These are phyloP conservation scores for Bothrops jararaca DNA, from an alignment of 2,113 vertebrate species.

Conservation along the genomic window DNA sequence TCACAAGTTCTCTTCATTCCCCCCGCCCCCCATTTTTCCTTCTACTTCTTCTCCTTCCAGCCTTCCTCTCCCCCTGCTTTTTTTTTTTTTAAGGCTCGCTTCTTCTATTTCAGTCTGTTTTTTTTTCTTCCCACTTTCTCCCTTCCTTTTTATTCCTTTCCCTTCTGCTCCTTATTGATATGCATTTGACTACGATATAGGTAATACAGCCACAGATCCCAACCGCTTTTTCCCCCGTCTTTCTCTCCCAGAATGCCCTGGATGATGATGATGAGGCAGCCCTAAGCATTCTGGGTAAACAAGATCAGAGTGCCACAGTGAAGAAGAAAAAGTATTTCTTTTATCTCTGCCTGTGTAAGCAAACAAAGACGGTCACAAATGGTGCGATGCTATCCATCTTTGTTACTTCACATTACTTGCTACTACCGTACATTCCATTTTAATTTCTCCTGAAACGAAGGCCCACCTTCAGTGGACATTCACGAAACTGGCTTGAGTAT, in stretches of 20 bases:
- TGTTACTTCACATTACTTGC: neutral
- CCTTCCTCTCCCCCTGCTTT: neutral
- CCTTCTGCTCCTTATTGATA: neutral
- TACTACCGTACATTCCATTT: neutral
- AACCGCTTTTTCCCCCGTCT: neutral
- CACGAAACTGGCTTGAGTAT: neutral
- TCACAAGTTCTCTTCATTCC: neutral
- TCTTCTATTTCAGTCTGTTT: neutral
- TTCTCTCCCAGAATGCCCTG: neutral
- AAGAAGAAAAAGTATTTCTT: neutral
- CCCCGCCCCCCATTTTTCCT: neutral
- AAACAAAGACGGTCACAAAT: neutral
- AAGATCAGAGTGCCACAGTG: neutral
- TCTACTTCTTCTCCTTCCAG: neutral
- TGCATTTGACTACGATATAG: neutral
- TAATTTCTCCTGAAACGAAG: neutral
- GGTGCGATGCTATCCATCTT: neutral
- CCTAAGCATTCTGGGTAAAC: neutral
- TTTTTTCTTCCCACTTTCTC: neutral
- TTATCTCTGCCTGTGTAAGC: neutral
- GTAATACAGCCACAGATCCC: neutral
- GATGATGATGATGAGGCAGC: neutral
- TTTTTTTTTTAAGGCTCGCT: neutral
- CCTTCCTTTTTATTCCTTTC: neutral
- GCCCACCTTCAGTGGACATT: neutral